Evolutionary conservation across 37 sponge, comb jelly and placozoan species (phyloP), one percentile per base, ranked within the genome.

Genomic region (Eunapius fragilis): DNA sequence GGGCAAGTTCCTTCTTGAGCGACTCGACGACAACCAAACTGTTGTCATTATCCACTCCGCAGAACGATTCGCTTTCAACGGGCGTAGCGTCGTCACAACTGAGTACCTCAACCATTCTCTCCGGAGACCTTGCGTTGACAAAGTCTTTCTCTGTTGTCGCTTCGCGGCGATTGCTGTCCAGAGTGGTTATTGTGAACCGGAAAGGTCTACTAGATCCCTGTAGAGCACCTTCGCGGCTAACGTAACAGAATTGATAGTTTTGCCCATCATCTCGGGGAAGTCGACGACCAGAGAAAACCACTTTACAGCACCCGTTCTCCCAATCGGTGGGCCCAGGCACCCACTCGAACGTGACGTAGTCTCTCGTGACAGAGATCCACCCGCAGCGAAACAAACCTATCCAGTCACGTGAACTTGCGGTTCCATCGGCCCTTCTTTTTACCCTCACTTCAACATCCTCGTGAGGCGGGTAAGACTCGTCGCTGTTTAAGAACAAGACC

Each of bases 291-390:
- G 88, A 67, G 36, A 89, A 93, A 58, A 58, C 58, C 17, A 58
- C 58, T 58, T 58, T 58, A n/a, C n/a, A n/a, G n/a, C n/a, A n/a
- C n/a, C n/a, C n/a, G n/a, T n/a, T n/a, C n/a, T n/a, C 58, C 22
- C 58, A 12, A 2, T 58, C 37, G 32, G 30, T 19, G n/a, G 67
- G 32, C 13, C 24, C 25, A 0, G 85, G 88, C 3, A 79, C 95
- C 95, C 95, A 95, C 31, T 92, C 92, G 47, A 95, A 95, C 37
- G 95, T 95, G 84, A 92, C 93, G 83, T 93, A 96, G 77, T 96
- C 96, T 26, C 92, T 79, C n/a, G n/a, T n/a, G n/a, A 73, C 77
- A 23, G 96, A 96, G 31, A 77, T 69, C 87, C 94, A 96, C 2
- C 96, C 96, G 24, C 93, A 94, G 2, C 81, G 74, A 80, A 92